Conservation (phyloP, 2,888 invertebrate species). For the Sepioteuthis lessoniana region DNA sequence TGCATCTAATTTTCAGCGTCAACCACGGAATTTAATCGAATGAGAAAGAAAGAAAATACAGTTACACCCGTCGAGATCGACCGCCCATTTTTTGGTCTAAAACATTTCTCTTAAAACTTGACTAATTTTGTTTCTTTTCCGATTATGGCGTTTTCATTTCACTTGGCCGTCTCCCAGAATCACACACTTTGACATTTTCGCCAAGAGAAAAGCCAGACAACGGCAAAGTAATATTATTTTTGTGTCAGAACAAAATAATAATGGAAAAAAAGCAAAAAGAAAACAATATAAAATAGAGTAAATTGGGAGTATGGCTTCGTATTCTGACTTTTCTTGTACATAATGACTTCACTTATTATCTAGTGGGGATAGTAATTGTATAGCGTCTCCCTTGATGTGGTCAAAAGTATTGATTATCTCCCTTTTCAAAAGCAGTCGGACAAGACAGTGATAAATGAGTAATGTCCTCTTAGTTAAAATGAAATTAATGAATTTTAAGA, state of each 20-base stretch:
- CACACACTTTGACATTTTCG: not conserved
- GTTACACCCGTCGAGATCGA: too few species aligned
- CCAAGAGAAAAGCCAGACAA: not conserved
- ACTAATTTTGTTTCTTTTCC: not conserved
- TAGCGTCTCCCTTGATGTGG: not conserved
- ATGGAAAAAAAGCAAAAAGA: not conserved
- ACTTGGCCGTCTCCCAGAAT: not conserved
- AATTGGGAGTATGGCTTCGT: not conserved
- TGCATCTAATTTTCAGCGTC: too few species aligned
- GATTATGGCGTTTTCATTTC: not conserved
- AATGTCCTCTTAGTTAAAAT: not conserved
- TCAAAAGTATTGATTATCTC: not conserved
- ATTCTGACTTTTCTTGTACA: not conserved
- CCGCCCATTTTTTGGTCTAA: not conserved
- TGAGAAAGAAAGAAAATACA: too few species aligned
- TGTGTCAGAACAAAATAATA: not conserved
- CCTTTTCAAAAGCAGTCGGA: not conserved
- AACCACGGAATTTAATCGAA: too few species aligned
- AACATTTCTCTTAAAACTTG: not conserved
- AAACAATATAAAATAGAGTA: not conserved
- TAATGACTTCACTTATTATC: not conserved
- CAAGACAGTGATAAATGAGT: not conserved
- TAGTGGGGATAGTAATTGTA: not conserved
- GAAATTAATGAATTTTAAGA: not conserved
- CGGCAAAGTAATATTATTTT: not conserved